Evolutionary conservation across 1,140 invertebrate genomes (phyloP), one percentile per base, ranked within the genome.

Genomic region (Venturia canescens): DNA sequence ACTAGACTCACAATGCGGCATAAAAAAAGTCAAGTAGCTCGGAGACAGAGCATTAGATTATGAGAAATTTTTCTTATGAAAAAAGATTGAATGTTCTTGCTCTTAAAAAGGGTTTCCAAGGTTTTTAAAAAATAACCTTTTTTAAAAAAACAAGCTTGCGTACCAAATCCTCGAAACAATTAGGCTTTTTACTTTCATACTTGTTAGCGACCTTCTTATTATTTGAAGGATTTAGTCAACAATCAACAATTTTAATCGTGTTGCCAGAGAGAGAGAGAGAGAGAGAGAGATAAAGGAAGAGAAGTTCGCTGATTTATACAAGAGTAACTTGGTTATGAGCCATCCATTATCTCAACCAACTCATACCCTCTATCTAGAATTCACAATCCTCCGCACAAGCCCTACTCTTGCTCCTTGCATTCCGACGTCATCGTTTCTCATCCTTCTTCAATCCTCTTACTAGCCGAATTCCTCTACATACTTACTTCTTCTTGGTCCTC

Each of bases 311-410:
- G 67, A 60, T 60, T 34, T 34, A 71, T 72, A 75, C 78, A 75
- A 77, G 78, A 79, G 80, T 84, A 84, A 84, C 76, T 84, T 78
- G 76, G 80, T 84, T 84, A 84, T 83, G 82, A 84, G 74, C 80
- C 82, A 82, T 84, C 83, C 80, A 83, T 83, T 84, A 84, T 78
- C 80, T 75, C 71, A 53, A 74, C 78, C 78, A 82, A 80, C 50
- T 66, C 79, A 82, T 72, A n/a, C 38, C 74, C 18, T 18, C 74
- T 53, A n/a, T 69, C 50, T 21, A 44, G 21, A 29, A 44, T 57
- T 23, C 29, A 76, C 66, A 31, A 66, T 76, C 80, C 60, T 26
- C 16, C 69, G 21, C 72, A 48, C n/a, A 27, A n/a, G n/a, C n/a
- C n/a, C 72, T 23, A 38, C 44, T 34, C 69, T 4, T 69, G 74